These are phyloP conservation scores for Pampus argenteus DNA, from an alignment of 2,797 vertebrate species.

Conservation along the genomic window DNA sequence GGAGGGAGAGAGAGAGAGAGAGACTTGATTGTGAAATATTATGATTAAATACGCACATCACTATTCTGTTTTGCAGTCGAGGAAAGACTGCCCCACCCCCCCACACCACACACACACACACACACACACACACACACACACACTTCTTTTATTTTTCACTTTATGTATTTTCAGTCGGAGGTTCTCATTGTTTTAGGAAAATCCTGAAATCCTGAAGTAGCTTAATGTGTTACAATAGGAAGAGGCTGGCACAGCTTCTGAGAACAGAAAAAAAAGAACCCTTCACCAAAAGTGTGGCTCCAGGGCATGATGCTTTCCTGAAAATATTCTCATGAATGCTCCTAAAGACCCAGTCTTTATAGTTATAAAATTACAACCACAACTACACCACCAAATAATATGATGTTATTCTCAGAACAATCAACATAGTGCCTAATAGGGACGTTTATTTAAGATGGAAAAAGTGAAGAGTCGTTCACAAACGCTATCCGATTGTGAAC, in stretches of 20 bases:
- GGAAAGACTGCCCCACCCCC: too few species aligned
- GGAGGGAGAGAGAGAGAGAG: slow-evolving; percentile 43
- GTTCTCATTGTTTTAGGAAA: slow-evolving; percentile 52
- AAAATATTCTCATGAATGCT: not conserved
- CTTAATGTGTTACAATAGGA: slow-evolving; percentile 39
- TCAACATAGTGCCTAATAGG: not conserved
- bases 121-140: too few species aligned
- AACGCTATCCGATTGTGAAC: not conserved
- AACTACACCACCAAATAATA: not conserved
- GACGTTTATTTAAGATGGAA: not conserved
- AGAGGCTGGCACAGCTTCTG: slow-evolving; percentile 26
- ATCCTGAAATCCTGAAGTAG: slow-evolving; percentile 39
- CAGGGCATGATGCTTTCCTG: not conserved
- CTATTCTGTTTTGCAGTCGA: slow-evolving; percentile 43
- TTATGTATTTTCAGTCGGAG: slow-evolving; percentile 30
- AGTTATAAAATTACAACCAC: not conserved
- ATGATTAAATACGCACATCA: slow-evolving; percentile 49
- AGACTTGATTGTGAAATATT: slow-evolving; percentile 49
- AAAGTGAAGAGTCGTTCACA: not conserved
- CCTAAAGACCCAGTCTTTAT: not conserved
- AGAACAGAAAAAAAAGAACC: slow-evolving; percentile 2
- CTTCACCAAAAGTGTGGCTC: slow-evolving; percentile 11
- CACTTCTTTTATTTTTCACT: too few species aligned
- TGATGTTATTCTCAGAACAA: not conserved
- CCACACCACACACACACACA: too few species aligned